Percentiles rank a stretch among this genome's conserved stretches.
Conservation (phyloP, 2,888 invertebrate species). For the Ashinkailepas kermadecensis region DNA sequence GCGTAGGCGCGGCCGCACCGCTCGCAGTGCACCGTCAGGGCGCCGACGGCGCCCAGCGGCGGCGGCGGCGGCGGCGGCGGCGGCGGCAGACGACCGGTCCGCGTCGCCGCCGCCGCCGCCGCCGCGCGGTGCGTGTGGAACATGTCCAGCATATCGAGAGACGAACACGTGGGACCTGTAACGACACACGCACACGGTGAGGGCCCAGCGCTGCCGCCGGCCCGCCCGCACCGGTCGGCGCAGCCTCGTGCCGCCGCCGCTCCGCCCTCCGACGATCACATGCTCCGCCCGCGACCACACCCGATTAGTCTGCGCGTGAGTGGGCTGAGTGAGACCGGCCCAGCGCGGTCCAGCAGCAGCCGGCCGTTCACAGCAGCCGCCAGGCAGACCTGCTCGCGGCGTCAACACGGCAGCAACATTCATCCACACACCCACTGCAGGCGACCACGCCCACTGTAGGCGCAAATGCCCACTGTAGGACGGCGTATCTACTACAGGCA, state of each 20-base stretch:
- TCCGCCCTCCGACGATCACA: neutral
- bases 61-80: neutral
- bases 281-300: neutral
- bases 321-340: neutral
- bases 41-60: neutral
- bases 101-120: neutral
- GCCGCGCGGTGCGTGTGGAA: neutral
- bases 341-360: too few relatives aligned
- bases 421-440: too few relatives aligned
- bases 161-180: neutral
- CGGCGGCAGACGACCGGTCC: neutral
- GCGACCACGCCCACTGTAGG: too few relatives aligned
- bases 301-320: neutral
- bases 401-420: too few relatives aligned
- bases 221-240: too few relatives aligned
- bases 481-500: too few relatives aligned
- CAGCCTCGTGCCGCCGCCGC: neutral
- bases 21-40: constrained; percentile 42
- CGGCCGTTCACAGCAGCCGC: too few relatives aligned
- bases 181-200: neutral
- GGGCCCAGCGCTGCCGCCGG: neutral
- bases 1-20: constrained; percentile 75
- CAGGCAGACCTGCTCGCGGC: too few relatives aligned
- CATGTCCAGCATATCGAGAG: neutral
- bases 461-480: too few relatives aligned